Evolutionary conservation across 2,113 vertebrate species (phyloP).

Genomic region (Brevimyrus niger): DNA sequence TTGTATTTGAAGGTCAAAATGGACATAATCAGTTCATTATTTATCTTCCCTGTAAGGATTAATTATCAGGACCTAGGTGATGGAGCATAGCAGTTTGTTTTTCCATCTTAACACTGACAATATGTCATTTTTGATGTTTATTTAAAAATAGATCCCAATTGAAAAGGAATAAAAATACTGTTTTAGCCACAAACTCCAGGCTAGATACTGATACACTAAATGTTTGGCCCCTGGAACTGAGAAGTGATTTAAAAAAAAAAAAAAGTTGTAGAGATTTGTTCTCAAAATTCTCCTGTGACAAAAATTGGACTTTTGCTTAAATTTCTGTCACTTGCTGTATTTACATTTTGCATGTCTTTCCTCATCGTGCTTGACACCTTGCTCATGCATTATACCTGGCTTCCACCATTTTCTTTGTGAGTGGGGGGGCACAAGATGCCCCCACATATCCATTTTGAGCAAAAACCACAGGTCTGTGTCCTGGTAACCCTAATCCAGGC

Average conservation of each 20-base stretch:
- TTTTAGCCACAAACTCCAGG: background rate
- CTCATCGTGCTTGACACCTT: background rate
- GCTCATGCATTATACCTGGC: background rate
- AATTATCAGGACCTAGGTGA: slow-evolving; percentile 17
- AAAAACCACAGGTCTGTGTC: too few relatives aligned
- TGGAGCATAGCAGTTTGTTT: slow-evolving; percentile 17
- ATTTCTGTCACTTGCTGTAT: background rate
- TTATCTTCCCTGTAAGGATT: slow-evolving; percentile 30
- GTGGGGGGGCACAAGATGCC: too few relatives aligned
- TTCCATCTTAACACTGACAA: slow-evolving; percentile 9
- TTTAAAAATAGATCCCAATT: slow-evolving; percentile 28
- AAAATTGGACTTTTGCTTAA: background rate
- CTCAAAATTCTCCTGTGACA: background rate
- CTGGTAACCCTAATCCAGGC: too few relatives aligned
- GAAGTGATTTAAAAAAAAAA: background rate
- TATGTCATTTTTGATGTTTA: slow-evolving; percentile 33
- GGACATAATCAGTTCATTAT: slow-evolving; percentile 35
- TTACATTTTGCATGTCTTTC: background rate
- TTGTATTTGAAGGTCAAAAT: slow-evolving; percentile 33
- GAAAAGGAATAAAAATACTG: background rate
- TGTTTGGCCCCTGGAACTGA: background rate
- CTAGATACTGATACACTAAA: background rate
- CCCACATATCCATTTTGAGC: too few relatives aligned
- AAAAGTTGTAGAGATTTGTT: background rate
- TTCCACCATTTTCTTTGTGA: background rate